Base-by-base conservation (phyloP, 1,140 invertebrate species). In the Brachionus plicatilis region DNA sequence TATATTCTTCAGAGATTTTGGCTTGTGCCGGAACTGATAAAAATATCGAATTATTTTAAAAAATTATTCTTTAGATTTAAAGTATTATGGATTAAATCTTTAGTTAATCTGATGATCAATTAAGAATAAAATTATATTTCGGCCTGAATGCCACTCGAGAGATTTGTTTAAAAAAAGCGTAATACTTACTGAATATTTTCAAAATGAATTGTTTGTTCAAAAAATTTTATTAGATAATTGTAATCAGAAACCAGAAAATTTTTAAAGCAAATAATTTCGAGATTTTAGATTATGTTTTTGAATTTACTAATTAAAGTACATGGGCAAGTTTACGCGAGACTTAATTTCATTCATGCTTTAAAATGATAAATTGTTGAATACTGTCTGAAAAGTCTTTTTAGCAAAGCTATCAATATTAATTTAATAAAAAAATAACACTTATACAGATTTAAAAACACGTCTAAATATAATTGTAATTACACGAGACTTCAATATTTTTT, bases 301-400 rank as follows among this genome's bases (percentile, higher is more conserved):
- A 6, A 37, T 37, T 37, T 20, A 60, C 17, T 60, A 9, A 60
- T 20, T 60, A 7, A 60, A 60, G 53, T 60, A 60, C 53, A 60
- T 24, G 53, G 53, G 17, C 53, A 60, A 20, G 5, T 60, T 60
- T 60, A 60, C 24, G 27, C 66, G 27, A 68, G n/a, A 33, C 33
- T 68, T 68, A 68, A 33, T 27, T 33, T 68, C 66, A 68, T 33
- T 68, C 66, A 68, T 33, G 66, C 33, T 68, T 33, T 14, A 37
- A 68, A 33, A 68, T 68, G 66, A 68, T 68, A 68, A 68, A 68
- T 68, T 68, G n/a, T 68, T 68, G 66, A 68, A 68, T 68, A 68
- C 66, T 68, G 66, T 68, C 66, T 72, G 68, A 72, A 72, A 72
- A 41, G 5, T 41, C 17, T 8, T 72, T 72, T 43, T 72, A 72